Evolutionary conservation across 2,888 invertebrate species (phyloP).

Genomic region (Andrena bucephala): DNA sequence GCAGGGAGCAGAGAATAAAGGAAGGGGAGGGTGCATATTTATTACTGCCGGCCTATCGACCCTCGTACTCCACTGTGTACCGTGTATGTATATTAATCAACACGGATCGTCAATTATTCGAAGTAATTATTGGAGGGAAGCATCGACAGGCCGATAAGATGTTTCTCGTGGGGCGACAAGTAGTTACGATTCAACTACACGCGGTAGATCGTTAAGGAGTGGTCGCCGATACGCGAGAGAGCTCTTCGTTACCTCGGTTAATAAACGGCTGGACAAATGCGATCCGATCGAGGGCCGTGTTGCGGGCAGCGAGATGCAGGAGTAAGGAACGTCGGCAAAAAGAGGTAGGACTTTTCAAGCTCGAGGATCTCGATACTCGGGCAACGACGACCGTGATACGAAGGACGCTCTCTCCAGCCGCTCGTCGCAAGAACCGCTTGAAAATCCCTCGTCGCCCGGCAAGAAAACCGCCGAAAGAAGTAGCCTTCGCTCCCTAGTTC

Average conservation of each 20-base stretch:
- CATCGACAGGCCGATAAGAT: conserved; percentile 45
- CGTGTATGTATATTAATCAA: conserved; percentile 54
- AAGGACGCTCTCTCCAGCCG: conserved; percentile 57
- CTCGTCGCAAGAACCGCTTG: conserved; percentile 46
- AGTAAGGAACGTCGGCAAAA: conserved; percentile 35
- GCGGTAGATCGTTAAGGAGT: conserved; percentile 27
- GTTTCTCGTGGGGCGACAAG: conserved; percentile 56
- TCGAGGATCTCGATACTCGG: conserved; percentile 40
- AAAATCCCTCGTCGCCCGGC: conserved; percentile 53
- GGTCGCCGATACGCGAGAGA: conserved; percentile 12
- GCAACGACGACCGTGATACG: conserved; percentile 58
- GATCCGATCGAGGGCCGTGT: conserved; percentile 20
- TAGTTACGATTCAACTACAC: conserved; percentile 44
- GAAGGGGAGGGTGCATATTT: conserved; percentile 27
- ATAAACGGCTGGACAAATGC: conserved; percentile 30
- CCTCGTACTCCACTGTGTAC: conserved; percentile 27
- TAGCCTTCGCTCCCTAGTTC: conserved; percentile 72
- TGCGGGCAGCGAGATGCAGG: conserved; percentile 19
- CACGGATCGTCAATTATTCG: conserved; percentile 46
- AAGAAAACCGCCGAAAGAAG: conserved; percentile 56
- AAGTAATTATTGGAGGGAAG: conserved; percentile 55
- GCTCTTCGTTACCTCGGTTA: conserved; percentile 6
- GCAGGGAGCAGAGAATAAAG: not conserved
- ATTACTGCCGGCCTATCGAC: conserved; percentile 17
- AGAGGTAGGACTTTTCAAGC: conserved; percentile 39